phyloP scores from a whole-genome alignment of 2,888 invertebrate species.

The Pedicia rivosa region DNA sequence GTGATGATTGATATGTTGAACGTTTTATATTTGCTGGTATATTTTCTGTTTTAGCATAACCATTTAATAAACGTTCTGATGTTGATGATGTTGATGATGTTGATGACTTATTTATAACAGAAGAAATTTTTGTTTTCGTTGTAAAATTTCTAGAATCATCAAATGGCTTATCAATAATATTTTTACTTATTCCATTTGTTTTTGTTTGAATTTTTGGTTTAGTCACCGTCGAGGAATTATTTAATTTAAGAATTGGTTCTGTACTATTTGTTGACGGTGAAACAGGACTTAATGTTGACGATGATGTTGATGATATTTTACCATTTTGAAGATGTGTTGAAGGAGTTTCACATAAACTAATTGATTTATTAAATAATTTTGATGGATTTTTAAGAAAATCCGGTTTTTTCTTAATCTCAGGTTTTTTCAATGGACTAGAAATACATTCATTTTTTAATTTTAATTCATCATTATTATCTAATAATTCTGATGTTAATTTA shows the following conservation, averaged over 20 bases:
- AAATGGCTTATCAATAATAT: not conserved
- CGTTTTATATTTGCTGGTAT: not conserved
- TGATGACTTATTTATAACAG: not conserved
- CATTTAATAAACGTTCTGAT: not conserved
- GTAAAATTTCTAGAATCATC: too few species aligned
- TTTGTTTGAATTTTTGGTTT: not conserved
- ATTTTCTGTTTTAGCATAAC: not conserved
- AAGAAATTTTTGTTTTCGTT: too few species aligned
- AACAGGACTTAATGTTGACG: too few species aligned
- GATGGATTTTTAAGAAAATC: conserved; percentile 1
- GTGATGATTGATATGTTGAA: not conserved
- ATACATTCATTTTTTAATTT: not conserved
- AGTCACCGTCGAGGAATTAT: not conserved
- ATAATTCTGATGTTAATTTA: conserved; percentile 21
- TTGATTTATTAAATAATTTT: too few species aligned
- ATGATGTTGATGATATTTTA: too few species aligned
- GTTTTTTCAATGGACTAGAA: not conserved
- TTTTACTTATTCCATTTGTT: not conserved
- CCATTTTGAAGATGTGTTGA: too few species aligned
- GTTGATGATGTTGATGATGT: not conserved
- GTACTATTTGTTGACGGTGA: not conserved
- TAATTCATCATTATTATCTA: conserved; percentile 3
- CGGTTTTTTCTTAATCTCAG: conserved; percentile 5
- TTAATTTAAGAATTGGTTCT: not conserved
- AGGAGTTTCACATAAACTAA: too few species aligned